Conservation (phyloP, 2,888 invertebrate species). For the Campaea margaritaria region DNA sequence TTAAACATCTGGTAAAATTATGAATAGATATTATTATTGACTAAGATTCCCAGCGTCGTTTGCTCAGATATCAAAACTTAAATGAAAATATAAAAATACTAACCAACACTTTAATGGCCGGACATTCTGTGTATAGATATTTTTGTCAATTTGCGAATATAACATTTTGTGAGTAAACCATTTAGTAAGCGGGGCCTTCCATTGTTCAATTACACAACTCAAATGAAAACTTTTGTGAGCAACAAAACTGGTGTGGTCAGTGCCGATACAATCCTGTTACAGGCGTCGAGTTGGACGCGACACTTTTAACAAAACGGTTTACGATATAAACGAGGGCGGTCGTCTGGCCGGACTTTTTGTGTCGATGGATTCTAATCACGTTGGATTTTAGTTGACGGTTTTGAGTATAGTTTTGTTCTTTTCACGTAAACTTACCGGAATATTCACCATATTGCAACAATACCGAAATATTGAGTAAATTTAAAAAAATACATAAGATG, state of each 20-base stretch:
- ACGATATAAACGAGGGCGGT: conserved; percentile 48
- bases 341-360: conserved; percentile 31
- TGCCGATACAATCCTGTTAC: conserved; percentile 43
- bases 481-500: too few relatives aligned
- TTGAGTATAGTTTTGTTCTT: background rate
- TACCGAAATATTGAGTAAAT: too few relatives aligned
- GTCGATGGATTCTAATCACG: conserved; percentile 7
- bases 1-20: too few relatives aligned
- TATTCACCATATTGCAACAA: too few relatives aligned
- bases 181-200: background rate
- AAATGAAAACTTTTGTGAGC: conserved; percentile 25
- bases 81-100: too few relatives aligned
- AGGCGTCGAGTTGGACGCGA: conserved; percentile 33
- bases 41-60: too few relatives aligned
- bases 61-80: too few relatives aligned
- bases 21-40: too few relatives aligned
- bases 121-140: too few relatives aligned
- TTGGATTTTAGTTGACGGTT: background rate
- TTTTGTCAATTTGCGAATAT: too few relatives aligned
- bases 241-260: conserved; percentile 27
- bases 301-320: conserved; percentile 64
- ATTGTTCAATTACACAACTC: background rate
- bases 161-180: background rate
- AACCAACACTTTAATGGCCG: background rate
- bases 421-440: background rate